phyloP scores from a whole-genome alignment of 2,888 invertebrate species.

The Patella caerulea region DNA sequence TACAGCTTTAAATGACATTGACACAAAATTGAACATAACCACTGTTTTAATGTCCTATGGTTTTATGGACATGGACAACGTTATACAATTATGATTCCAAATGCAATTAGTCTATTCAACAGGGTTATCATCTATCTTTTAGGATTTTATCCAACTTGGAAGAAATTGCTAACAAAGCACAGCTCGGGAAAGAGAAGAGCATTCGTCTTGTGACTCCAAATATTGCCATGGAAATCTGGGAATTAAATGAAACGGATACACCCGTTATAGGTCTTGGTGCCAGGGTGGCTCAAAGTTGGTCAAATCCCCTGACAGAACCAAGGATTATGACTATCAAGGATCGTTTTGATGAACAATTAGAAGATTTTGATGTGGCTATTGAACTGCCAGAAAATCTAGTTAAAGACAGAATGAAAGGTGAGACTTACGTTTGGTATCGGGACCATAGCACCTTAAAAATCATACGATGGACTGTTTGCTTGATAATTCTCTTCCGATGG shows the following conservation, averaged over 20 bases:
- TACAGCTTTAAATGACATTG: too few species aligned
- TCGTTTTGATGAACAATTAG: slow-evolving; percentile 35
- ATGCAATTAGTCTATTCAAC: too few species aligned
- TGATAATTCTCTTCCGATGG: too few species aligned
- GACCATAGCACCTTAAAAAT: too few species aligned
- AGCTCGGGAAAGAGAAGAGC: slow-evolving; percentile 39
- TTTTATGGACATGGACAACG: too few species aligned
- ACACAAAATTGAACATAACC: too few species aligned
- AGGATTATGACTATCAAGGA: slow-evolving; percentile 36
- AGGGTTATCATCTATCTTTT: slow-evolving; percentile 7
- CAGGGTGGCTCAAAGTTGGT: slow-evolving; percentile 24
- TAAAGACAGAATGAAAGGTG: slow-evolving; percentile 40
- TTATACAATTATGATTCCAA: too few species aligned
- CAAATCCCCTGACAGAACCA: slow-evolving; percentile 30
- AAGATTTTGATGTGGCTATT: slow-evolving; percentile 56
- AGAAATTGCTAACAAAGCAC: slow-evolving; percentile 47
- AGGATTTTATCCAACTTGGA: slow-evolving; percentile 57
- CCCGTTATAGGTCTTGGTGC: slow-evolving; percentile 60
- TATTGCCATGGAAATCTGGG: slow-evolving; percentile 58
- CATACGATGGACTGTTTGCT: too few species aligned
- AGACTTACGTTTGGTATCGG: background rate
- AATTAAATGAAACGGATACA: slow-evolving; percentile 36
- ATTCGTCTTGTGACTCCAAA: slow-evolving; percentile 53
- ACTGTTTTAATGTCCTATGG: too few species aligned
- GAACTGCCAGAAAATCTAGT: slow-evolving; percentile 55